Base-by-base conservation (phyloP, 2,888 invertebrate genomes). In the Thera obeliscata region DNA sequence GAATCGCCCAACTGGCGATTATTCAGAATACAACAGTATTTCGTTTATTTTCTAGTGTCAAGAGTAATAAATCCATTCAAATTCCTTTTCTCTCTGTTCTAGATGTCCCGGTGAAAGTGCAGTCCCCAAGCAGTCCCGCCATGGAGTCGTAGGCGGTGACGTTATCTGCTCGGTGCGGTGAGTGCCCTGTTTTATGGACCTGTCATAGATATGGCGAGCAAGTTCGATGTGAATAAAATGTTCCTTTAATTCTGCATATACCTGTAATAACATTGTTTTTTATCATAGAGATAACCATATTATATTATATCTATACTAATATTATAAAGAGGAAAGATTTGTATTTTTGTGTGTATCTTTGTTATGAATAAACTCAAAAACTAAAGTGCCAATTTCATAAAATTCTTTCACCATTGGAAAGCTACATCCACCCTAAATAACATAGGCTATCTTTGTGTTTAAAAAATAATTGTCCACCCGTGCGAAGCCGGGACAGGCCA, bases 221-320 rank as follows among this genome's bases (percentile, higher is more conserved):
- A 36, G 55, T 48, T 36, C n/a, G 46, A 62, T 36, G 49, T 5
- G 61, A 46, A 48, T 61, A 2, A 38, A 41, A 43, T 22, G n/a
- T 41, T 33, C 36, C 86, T 98, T 97, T 69, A 99, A 88, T 86
- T 99, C 99, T 11, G 98, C 97, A 84, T 99, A 99, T 3, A 99
- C 97, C 96, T 96, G 72, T 6, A 68, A 74, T 2, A 52, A 9
- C 22, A 22, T 46, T 2, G 1, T 22, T 22, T 22, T 22, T 22
- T 22, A 22, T 22, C 22, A 22, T 22, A 1, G n/a, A 22, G 22
- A 22, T 22, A 22, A 22, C 22, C 1, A 22, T 22, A n/a, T n/a
- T n/a, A n/a, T n/a, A n/a, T 1, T 22, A 22, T 22, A 22, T 22
- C 22, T 22, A 22, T 22, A 22, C 22, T 22, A 22, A 22, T 22